Base-by-base conservation (phyloP, 2,888 invertebrate genomes). In the Drosophila mayaguana region DNA sequence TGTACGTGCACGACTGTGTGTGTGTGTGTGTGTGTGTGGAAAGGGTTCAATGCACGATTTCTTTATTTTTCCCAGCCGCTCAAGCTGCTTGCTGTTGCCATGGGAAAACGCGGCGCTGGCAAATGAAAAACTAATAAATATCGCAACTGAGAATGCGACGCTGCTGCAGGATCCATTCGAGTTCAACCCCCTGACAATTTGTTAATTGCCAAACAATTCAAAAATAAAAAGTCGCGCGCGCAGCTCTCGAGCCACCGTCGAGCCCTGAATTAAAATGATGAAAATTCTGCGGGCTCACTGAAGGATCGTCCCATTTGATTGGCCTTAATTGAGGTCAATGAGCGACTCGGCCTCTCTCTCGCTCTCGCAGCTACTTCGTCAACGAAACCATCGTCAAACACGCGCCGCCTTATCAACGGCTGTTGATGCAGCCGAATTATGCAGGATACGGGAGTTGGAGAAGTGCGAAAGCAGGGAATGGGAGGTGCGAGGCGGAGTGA, bases 11-110 rank as follows among this genome's bases (percentile, higher is more conserved):
- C 32, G 32, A 32, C 28, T 28, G 32, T 32, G 48, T 56, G 63
- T 57, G 63, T 54, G 62, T 68, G 63, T 59, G 57, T 40, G 69
- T 68, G 68, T 59, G 61, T 63, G 67, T 72, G 72, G 48, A 81
- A 84, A 83, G 88, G 88, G 89, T 90, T 89, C 89, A 89, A 68
- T 77, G 89, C 73, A 84, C 89, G 89, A 88, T 90, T 90, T 90
- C 66, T 76, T 79, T 55, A 40, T 62, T 74, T 79, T 60, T 54
- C 59, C 57, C 61, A 60, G 48, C 56, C 28, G 46, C 32, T 55
- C 20, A 59, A 50, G 54, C 56, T 63, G 45, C 22, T 45, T 3
- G 34, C 34, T 55, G 71, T 72, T 71, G 78, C 76, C 80, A 72
- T 81, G 89, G 83, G 80, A 83, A 88, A 88, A 61, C 75, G 56